Base-by-base conservation (phyloP, 2,888 invertebrate species). In the Alsophila aescularia region DNA sequence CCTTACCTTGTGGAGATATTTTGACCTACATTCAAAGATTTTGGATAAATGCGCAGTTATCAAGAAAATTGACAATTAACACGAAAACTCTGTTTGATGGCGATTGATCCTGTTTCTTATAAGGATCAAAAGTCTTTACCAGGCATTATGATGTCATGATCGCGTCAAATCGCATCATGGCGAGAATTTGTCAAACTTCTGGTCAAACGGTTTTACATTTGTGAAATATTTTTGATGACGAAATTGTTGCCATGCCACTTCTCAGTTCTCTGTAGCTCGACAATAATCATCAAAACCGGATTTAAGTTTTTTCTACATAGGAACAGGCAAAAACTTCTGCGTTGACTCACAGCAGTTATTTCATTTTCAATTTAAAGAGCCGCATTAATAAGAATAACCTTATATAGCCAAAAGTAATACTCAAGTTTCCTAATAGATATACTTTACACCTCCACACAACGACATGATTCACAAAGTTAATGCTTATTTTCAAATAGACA, bases 381-480 rank as follows among this genome's bases (percentile, higher is more conserved):
- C 34, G 53, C 57, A 52, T 57, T 54, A 64, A 59, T 57, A 62
- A 51, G 42, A 52, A 53, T 62, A 31, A 37, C 35, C 62, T 64
- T 60, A 59, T 67, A 66, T 64, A 64, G 70, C 61, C 59, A 62
- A 72, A 73, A 73, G 66, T 67, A 68, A 74, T 76, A 72, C 72
- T 78, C 87, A 81, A 86, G 87, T 88, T 87, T 87, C 89, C 88
- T 81, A 81, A 80, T 86, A 75, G 40, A 79, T 72, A 64, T 41
- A 49, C 40, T 21, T 56, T 58, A 77, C 83, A 78, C 83, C 84
- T 82, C 79, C 85, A 75, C 81, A 73, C 53, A 42, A 64, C 58
- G 49, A 53, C 53, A 72, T 87, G 88, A 89, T 75, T 89, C 87
- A 89, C 72, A 63, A 66, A 66, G 58, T 66, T 72, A 74, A 79